phyloP scores from a whole-genome alignment of 1,140 invertebrate genomes.

The Vanessa tameamea region DNA sequence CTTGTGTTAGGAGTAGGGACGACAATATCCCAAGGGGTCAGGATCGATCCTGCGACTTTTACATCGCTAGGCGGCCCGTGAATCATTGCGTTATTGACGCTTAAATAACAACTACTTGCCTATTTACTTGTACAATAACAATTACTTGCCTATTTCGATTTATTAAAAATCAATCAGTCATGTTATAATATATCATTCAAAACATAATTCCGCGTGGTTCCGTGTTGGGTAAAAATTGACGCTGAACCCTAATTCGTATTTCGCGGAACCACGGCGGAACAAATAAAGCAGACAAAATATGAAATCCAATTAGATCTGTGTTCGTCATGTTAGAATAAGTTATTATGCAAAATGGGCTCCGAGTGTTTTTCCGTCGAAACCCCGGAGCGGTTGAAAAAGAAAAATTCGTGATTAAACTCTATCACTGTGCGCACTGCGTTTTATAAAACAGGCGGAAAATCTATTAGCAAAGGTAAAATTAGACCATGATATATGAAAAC shows the following conservation, averaged over 20 bases:
- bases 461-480: neutral
- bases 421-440: slow-evolving; percentile 10
- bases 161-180: too few species aligned
- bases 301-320: slow-evolving; percentile 69
- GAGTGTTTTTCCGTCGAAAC: slow-evolving; percentile 60
- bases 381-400: slow-evolving; percentile 41
- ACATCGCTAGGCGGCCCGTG: too few species aligned
- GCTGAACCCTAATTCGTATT: slow-evolving; percentile 39
- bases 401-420: slow-evolving; percentile 37
- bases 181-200: too few species aligned
- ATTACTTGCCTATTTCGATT: neutral
- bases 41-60: too few species aligned
- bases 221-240: slow-evolving; percentile 14
- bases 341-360: slow-evolving; percentile 70
- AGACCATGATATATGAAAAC: neutral
- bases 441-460: neutral
- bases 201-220: neutral
- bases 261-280: slow-evolving; percentile 34
- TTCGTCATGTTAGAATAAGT: slow-evolving; percentile 67
- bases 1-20: too few species aligned
- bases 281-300: slow-evolving; percentile 60
- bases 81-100: too few species aligned
- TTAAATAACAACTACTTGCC: too few species aligned
- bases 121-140: neutral
- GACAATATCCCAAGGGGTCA: too few species aligned